Percentiles rank a stretch among this genome's conserved stretches.
Evolutionary conservation across 37 sponge, comb jelly and placozoan species (phyloP).

Genomic region (Spongilla lacustris): DNA sequence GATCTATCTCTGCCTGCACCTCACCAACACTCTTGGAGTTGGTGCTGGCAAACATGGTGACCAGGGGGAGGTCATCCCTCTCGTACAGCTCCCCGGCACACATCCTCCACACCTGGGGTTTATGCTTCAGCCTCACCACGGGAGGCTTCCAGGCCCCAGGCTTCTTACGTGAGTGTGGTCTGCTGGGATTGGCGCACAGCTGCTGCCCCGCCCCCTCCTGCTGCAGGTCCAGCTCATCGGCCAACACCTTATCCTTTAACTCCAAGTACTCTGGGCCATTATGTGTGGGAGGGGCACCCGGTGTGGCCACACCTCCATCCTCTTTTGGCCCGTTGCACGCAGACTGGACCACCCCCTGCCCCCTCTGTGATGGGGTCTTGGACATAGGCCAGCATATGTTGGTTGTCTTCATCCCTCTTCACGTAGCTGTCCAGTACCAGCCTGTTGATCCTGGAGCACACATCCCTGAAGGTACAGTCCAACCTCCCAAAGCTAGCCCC

Average conservation of each 20-base stretch:
- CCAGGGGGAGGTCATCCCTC: slow-evolving; percentile 27
- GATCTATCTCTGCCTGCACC: slow-evolving; percentile 25
- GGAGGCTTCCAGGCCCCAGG: not conserved
- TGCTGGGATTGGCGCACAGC: not conserved
- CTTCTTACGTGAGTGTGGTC: slow-evolving; percentile 6
- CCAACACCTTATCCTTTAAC: not conserved
- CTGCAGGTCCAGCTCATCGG: not conserved
- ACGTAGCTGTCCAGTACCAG: slow-evolving; percentile 60
- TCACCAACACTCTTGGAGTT: slow-evolving; percentile 20
- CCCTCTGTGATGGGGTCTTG: slow-evolving; percentile 18
- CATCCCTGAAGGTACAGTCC: slow-evolving; percentile 62
- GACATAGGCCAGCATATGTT: slow-evolving; percentile 52
- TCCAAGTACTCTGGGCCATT: not conserved
- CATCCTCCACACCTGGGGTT: not conserved
- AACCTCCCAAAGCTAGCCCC: slow-evolving; percentile 59
- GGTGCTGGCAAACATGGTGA: slow-evolving; percentile 29
- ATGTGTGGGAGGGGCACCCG: not conserved
- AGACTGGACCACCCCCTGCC: not conserved
- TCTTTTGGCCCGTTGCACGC: not conserved
- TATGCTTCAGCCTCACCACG: slow-evolving; percentile 10
- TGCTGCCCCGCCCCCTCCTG: not conserved
- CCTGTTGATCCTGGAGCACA: slow-evolving; percentile 49
- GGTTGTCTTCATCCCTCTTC: slow-evolving; percentile 18
- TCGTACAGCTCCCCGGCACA: slow-evolving; percentile 5
- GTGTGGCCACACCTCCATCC: not conserved